Conservation (phyloP, 2,888 invertebrate genomes). For the Drosophila kuntzei region DNA sequence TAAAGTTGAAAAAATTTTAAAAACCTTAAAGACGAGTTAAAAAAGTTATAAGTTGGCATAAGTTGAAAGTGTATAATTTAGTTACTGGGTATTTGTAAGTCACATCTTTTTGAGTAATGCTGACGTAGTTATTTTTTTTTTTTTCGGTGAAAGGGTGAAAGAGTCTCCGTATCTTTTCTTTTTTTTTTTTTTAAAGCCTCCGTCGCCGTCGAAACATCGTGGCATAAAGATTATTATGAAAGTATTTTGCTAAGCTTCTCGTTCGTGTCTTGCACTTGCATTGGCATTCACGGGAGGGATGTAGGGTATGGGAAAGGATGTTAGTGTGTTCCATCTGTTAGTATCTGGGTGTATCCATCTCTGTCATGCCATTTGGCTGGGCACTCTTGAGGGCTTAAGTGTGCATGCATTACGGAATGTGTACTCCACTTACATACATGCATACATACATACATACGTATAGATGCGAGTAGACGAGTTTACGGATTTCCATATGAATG, state of each 20-base stretch:
- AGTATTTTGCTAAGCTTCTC: slow-evolving; percentile 69
- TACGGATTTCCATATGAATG: slow-evolving; percentile 3
- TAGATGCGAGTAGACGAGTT: neutral
- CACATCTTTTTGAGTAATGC: neutral
- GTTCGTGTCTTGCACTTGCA: slow-evolving; percentile 39
- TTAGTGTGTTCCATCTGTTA: neutral
- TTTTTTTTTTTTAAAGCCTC: slow-evolving; percentile 32
- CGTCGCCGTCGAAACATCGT: slow-evolving; percentile 48
- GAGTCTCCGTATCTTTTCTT: slow-evolving; percentile 18
- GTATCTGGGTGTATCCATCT: slow-evolving; percentile 57
- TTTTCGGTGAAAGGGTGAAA: slow-evolving; percentile 11
- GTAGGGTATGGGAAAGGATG: neutral
- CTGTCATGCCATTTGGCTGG: slow-evolving; percentile 65
- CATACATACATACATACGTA: neutral
- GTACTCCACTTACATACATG: slow-evolving; percentile 23
- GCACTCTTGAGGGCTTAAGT: slow-evolving; percentile 63
- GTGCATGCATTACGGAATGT: slow-evolving; percentile 65
- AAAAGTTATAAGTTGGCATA: no score
- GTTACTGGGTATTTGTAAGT: slow-evolving; percentile 1
- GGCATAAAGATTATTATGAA: slow-evolving; percentile 77
- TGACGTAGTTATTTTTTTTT: slow-evolving; percentile 1
- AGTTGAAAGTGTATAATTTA: no score
- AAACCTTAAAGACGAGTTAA: no score
- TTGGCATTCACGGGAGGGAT: neutral
- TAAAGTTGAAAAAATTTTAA: no score